Percentiles rank a stretch among this genome's conserved stretches.
Conservation (phyloP, 2,888 invertebrate species). For the Eupithecia centaureata region DNA sequence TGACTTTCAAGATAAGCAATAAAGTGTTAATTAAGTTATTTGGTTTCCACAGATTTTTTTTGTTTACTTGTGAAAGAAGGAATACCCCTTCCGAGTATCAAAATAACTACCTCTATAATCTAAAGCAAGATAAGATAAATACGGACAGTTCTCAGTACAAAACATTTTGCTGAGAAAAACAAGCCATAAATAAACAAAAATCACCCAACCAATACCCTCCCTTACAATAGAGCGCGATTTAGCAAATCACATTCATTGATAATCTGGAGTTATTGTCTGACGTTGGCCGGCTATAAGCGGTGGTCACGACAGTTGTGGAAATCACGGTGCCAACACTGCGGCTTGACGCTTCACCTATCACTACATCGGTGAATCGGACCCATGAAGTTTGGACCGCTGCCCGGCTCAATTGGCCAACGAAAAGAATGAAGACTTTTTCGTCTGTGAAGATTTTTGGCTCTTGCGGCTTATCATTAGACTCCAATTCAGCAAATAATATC, state of each 20-base stretch:
- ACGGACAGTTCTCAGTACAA: not conserved
- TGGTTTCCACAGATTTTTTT: no score
- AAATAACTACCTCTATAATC: not conserved
- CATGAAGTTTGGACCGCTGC: slow-evolving; percentile 27
- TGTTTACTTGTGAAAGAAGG: no score
- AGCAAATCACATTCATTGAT: slow-evolving; percentile 38
- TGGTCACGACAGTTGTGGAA: slow-evolving; percentile 38
- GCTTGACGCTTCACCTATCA: slow-evolving; percentile 37
- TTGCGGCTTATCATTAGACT: not conserved
- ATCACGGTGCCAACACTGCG: slow-evolving; percentile 29
- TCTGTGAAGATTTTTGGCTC: not conserved
- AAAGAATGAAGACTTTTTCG: slow-evolving; percentile 8
- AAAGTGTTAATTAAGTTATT: no score
- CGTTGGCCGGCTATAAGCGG: slow-evolving; percentile 21
- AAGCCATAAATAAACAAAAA: not conserved
- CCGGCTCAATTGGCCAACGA: slow-evolving; percentile 25
- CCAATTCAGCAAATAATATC: not conserved
- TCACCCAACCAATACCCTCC: not conserved
- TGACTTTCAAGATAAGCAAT: no score
- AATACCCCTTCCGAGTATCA: no score
- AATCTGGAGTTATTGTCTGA: slow-evolving; percentile 38
- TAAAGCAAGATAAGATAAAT: not conserved
- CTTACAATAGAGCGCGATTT: slow-evolving; percentile 32
- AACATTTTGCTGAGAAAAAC: not conserved
- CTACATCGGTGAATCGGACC: slow-evolving; percentile 14